Base-by-base conservation (phyloP, 1,140 invertebrate species). In the Sarcophaga peregrina region DNA sequence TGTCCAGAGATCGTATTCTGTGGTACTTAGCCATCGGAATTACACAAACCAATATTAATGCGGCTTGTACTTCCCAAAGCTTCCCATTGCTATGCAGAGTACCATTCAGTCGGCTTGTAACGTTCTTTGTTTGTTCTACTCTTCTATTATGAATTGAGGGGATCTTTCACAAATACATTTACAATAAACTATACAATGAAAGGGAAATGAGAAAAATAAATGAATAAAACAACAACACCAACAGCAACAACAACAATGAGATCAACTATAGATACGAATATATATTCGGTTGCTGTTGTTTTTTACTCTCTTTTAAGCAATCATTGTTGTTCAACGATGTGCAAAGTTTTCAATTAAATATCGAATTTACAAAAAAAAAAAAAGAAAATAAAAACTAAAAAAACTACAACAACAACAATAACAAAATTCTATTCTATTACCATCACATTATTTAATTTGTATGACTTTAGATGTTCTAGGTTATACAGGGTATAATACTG, bases 281-380 rank as follows among this genome's bases (percentile, higher is more conserved):
- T 68, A 8, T 68, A 37, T 68, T 20, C n/a, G 1, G 62, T 68
- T 68, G n/a, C 7, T 15, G 8, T 52, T 68, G 17, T 68, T 68
- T 68, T 68, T 9, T 68, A 20, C 62, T 68, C 6, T 25, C n/a
- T 68, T 20, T 68, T 8, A 2, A 68, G 62, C 62, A 68, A 68
- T 68, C 6, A 17, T 68, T 68, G 62, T 68, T 68, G 62, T n/a
- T 78, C 75, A 78, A 78, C 50, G 47, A 78, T 78, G 75, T 50
- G 75, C 47, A 78, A 52, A 78, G 75, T 78, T 78, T 78, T 78
- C 47, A 78, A 78, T 78, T 78, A 78, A 78, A 78, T 78, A 78
- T 78, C 75, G 75, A 78, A 78, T 78, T n/a, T 10, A 76, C 0
- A 8, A 48, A 46, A 75, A 10, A 72, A 72, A 37, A 37, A 37